Evolutionary conservation across 30 jellyfish, hydroid and myxozoan genomes (phyloP), one percentile per base, ranked within the genome.

Genomic region (Mastigias papua): DNA sequence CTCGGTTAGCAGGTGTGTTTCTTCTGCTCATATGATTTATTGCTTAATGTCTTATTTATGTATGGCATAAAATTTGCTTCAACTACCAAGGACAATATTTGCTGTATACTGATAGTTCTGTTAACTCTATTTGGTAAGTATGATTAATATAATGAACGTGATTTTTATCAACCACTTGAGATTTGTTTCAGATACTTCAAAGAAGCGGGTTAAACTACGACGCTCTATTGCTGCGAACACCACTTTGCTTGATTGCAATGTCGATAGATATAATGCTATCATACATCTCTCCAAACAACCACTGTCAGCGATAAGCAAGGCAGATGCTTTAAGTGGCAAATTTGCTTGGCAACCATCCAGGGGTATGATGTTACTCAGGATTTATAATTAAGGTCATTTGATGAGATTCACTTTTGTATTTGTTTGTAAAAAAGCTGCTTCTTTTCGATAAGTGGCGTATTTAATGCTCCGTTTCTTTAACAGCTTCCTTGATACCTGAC

Each of bases 1-100:
- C 87, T 21, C 42, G 70, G 7, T 28, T 73, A 25, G 62, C 85
- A 34, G 85, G 85, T 51, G 7, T 10, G 67, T 21, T 51, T 51
- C 67, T 17, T 1, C 23, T 17, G 67, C 16, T 10, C 25, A 4
- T 21, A 51, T 10, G 67, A 51, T 51, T 9, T 13, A 51, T 21
- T 51, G 2, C 27, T 51, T 21, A 17, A 51, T 51, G 67, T 16
- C 23, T 10, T 51, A 21, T 6, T 46, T n/a, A 46, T 51, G 25
- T 21, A 16, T 51, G 23, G 23, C 25, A 51, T 10, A 17, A 51
- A 5, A 21, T 51, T 5, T 51, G 27, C 25, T 51, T 16, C 27
- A 21, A 16, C 27, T 51, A 16, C 17, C 17, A 1, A 4, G 5
- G 27, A 51, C 23, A 21, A 23, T 21, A 51, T 9, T 51, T 1